Evolutionary conservation across 1,140 invertebrate species (phyloP).

Genomic region (Potamilus streckersoni): DNA sequence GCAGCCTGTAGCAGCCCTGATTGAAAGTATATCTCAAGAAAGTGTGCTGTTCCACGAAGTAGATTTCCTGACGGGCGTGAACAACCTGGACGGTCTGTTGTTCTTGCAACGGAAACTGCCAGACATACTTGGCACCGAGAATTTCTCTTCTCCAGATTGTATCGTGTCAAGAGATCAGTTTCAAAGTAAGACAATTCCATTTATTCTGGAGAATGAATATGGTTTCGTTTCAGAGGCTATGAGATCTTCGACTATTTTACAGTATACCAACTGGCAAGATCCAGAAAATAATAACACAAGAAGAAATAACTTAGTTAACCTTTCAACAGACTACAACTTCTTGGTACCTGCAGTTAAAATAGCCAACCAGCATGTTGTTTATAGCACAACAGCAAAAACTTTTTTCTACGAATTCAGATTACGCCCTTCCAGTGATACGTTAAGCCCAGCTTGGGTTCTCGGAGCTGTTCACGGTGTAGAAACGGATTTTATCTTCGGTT

Average conservation of each 20-base stretch:
- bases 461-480: slow-evolving; percentile 10
- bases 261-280: slow-evolving; percentile 32
- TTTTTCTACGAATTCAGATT: slow-evolving; percentile 14
- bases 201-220: slow-evolving; percentile 11
- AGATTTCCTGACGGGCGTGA: slow-evolving; percentile 3
- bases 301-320: slow-evolving; percentile 9
- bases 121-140: neutral
- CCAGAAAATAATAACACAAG: slow-evolving; percentile 8
- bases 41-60: no score
- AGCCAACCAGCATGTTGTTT: slow-evolving; percentile 13
- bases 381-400: slow-evolving; percentile 11
- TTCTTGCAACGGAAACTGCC: neutral
- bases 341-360: slow-evolving; percentile 16
- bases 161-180: slow-evolving; percentile 7
- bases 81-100: slow-evolving; percentile 10
- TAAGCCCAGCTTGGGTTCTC: neutral
- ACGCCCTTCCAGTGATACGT: neutral
- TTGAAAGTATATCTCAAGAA: no score
- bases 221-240: slow-evolving; percentile 3
- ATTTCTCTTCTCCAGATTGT: neutral
- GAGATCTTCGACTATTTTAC: slow-evolving; percentile 9
- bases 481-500: slow-evolving; percentile 15
- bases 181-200: slow-evolving; percentile 12
- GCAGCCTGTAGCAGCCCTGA: slow-evolving; percentile 9
- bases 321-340: slow-evolving; percentile 24